phyloP scores from a whole-genome alignment of 37 sponge, comb jelly and placozoan species.

The Ianthella basta region DNA sequence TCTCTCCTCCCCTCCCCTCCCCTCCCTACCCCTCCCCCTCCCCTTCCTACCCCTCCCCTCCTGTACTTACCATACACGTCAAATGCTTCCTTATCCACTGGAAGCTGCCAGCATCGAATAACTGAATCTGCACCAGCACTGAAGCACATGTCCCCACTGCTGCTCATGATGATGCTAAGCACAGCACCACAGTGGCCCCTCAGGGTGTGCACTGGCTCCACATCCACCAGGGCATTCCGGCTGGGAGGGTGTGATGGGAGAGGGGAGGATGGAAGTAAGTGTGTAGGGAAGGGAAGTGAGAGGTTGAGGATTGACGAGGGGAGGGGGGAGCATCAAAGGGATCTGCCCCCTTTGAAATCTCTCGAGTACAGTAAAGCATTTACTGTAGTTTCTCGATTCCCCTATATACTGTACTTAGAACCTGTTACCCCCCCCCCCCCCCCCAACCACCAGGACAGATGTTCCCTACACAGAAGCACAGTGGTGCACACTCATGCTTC shows the following conservation, averaged over 20 bases:
- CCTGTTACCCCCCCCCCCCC: no score
- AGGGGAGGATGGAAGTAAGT: not conserved
- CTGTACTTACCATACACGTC: conserved; percentile 60
- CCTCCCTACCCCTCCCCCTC: no score
- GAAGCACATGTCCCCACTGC: conserved; percentile 63
- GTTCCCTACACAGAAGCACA: no score
- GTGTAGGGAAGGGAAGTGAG: not conserved
- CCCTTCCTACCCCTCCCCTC: not conserved
- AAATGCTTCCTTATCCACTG: conserved; percentile 62
- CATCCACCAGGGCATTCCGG: conserved; percentile 71
- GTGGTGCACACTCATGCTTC: no score
- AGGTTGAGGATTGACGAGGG: no score
- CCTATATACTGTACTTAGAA: no score
- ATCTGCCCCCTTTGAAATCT: no score
- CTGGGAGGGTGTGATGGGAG: not conserved
- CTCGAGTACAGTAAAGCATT: no score
- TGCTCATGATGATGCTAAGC: conserved; percentile 50
- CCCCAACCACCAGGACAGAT: no score
- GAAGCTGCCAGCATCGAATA: conserved; percentile 75
- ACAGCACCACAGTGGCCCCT: conserved; percentile 83
- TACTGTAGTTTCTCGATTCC: no score
- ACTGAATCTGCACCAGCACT: conserved; percentile 59
- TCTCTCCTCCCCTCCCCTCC: no score
- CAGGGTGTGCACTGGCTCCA: conserved; percentile 91
- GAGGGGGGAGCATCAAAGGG: no score